phyloP scores from a whole-genome alignment of 2,888 invertebrate species.

The Microctonus aethiopoides region DNA sequence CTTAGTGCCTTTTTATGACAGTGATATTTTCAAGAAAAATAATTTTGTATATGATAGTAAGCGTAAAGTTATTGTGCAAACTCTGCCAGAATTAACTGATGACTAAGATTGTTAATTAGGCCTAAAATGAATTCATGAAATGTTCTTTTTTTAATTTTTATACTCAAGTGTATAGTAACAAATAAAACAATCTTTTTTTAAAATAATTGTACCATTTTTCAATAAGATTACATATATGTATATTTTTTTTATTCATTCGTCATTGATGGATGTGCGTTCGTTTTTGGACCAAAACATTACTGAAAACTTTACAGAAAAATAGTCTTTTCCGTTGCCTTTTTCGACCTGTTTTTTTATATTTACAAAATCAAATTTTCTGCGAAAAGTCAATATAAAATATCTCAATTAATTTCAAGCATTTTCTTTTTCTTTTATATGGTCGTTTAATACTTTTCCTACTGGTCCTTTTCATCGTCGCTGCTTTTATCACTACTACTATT shows the following conservation, averaged over 20 bases:
- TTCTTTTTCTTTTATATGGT: slow-evolving; percentile 35
- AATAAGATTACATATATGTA: slow-evolving; percentile 29
- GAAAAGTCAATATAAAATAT: slow-evolving; percentile 7
- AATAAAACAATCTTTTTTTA: slow-evolving; percentile 13
- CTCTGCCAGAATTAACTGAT: slow-evolving; percentile 73
- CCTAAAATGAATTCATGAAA: no score
- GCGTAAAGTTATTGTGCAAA: slow-evolving; percentile 87
- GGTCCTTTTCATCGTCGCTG: slow-evolving; percentile 25
- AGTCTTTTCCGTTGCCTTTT: background rate
- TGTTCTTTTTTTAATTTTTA: slow-evolving; percentile 24
- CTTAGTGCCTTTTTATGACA: slow-evolving; percentile 90
- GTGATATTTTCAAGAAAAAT: slow-evolving; percentile 88
- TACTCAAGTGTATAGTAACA: slow-evolving; percentile 3
- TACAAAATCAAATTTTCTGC: slow-evolving; percentile 7
- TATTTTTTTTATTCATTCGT: slow-evolving; percentile 30
- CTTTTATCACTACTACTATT: slow-evolving; percentile 39
- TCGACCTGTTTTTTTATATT: background rate
- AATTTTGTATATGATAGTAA: slow-evolving; percentile 87
- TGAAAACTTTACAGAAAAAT: slow-evolving; percentile 14
- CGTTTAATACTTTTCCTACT: slow-evolving; percentile 19
- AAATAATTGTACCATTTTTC: slow-evolving; percentile 20
- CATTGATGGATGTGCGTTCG: slow-evolving; percentile 25
- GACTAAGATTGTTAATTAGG: slow-evolving; percentile 44
- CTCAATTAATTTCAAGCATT: slow-evolving; percentile 5
- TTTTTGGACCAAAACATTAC: slow-evolving; percentile 16